Percentiles rank a stretch among this genome's conserved stretches.
phyloP scores from a whole-genome alignment of 2,888 invertebrate species.

The Epirrhoe alternata region DNA sequence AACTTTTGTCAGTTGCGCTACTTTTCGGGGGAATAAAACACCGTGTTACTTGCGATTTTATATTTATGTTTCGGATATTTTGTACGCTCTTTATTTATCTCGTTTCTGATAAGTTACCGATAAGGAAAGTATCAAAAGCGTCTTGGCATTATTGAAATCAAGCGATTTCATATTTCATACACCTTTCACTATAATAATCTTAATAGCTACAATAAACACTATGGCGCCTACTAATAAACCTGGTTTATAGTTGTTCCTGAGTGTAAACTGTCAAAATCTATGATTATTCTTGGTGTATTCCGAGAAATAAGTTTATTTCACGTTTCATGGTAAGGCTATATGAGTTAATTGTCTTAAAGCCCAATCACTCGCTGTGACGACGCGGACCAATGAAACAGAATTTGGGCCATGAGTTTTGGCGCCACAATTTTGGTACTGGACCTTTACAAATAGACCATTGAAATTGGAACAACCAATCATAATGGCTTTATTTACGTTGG shows the following conservation, averaged over 20 bases:
- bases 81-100: slow-evolving; percentile 34
- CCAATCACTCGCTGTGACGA: neutral
- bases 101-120: slow-evolving; percentile 6
- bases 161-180: neutral
- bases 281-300: no score
- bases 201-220: neutral
- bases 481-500: neutral
- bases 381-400: neutral
- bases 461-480: neutral
- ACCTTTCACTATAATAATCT: neutral
- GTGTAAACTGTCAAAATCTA: no score
- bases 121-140: neutral
- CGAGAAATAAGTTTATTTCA: no score
- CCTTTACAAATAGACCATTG: neutral
- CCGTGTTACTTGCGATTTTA: slow-evolving; percentile 42
- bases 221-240: no score
- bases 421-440: neutral
- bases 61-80: slow-evolving; percentile 44
- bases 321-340: no score
- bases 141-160: neutral
- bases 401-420: neutral
- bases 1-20: slow-evolving; percentile 55
- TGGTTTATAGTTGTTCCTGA: no score
- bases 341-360: neutral
- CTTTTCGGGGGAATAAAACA: slow-evolving; percentile 51